Conservation (phyloP, 2,888 invertebrate species). For the Tenthredo notha region DNA sequence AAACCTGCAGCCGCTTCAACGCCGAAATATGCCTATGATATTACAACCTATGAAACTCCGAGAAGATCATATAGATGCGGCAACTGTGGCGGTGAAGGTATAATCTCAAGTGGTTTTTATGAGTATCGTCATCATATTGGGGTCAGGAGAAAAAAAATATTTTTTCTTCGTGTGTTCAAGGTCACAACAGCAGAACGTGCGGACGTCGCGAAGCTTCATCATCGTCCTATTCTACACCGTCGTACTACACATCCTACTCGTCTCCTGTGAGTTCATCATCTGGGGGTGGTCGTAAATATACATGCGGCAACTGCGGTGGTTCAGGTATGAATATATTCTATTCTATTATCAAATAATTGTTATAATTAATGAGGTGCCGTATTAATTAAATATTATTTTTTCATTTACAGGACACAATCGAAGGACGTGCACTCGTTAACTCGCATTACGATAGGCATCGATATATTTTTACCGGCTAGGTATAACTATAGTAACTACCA, state of each 20-base stretch:
- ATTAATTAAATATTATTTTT: neutral
- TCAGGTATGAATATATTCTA: neutral
- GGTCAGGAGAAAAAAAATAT: neutral
- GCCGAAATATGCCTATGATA: neutral
- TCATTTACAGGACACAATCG: constrained; percentile 18
- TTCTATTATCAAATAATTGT: neutral
- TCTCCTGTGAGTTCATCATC: neutral
- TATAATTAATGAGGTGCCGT: neutral
- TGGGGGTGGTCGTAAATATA: constrained; percentile 23
- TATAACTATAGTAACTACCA: too few relatives aligned
- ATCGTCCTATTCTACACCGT: neutral
- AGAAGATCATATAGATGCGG: constrained; percentile 2
- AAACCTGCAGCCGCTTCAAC: neutral
- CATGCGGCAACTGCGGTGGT: neutral
- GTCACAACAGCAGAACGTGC: constrained; percentile 39
- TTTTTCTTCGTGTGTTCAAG: neutral
- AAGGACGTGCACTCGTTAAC: constrained; percentile 5
- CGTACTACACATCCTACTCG: neutral
- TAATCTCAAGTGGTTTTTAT: neutral
- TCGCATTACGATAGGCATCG: neutral
- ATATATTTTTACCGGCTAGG: neutral
- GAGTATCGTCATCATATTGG: neutral
- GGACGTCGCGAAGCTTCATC: constrained; percentile 10
- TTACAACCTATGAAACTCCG: neutral
- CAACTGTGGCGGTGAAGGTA: neutral